Conservation (phyloP, 2,113 vertebrate genomes). For the Recurvirostra avosetta region DNA sequence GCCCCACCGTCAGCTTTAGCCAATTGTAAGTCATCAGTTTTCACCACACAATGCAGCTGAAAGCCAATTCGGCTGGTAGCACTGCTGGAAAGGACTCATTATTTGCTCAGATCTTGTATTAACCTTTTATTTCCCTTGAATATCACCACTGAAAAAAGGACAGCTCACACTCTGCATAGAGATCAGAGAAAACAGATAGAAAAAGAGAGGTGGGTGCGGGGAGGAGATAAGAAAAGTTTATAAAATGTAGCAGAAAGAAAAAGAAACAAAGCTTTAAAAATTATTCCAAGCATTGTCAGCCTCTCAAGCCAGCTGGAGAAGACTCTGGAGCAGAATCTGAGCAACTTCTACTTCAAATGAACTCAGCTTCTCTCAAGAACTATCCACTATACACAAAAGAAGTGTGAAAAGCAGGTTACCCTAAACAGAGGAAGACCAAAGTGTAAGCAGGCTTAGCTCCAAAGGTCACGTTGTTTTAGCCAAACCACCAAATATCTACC, state of each 20-base stretch:
- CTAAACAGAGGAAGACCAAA: background rate
- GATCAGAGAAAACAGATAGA: background rate
- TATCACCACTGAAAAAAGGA: background rate
- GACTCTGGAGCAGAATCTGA: background rate
- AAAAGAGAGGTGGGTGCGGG: background rate
- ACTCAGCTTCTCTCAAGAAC: background rate
- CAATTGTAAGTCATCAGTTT: slow-evolving; percentile 51
- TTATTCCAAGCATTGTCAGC: background rate
- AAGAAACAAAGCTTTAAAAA: background rate
- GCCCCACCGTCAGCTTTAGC: background rate
- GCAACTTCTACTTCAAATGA: background rate
- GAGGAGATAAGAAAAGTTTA: background rate
- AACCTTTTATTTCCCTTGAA: slow-evolving; percentile 14
- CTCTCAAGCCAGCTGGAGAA: background rate
- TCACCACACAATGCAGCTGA: slow-evolving; percentile 35
- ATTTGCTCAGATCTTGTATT: slow-evolving; percentile 15
- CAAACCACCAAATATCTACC: background rate
- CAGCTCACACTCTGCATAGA: background rate
- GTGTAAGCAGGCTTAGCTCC: background rate
- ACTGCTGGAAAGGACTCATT: background rate
- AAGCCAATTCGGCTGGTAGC: slow-evolving; percentile 7
- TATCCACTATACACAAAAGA: background rate
- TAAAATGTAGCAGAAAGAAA: background rate
- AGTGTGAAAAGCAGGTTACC: background rate
- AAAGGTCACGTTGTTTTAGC: background rate